A percentile compares a stretch with the other conserved stretches of the same genome.
These are phyloP conservation scores for Paedocypris sp. DNA, from an alignment of 2,113 vertebrate species.

Conservation along the genomic window DNA sequence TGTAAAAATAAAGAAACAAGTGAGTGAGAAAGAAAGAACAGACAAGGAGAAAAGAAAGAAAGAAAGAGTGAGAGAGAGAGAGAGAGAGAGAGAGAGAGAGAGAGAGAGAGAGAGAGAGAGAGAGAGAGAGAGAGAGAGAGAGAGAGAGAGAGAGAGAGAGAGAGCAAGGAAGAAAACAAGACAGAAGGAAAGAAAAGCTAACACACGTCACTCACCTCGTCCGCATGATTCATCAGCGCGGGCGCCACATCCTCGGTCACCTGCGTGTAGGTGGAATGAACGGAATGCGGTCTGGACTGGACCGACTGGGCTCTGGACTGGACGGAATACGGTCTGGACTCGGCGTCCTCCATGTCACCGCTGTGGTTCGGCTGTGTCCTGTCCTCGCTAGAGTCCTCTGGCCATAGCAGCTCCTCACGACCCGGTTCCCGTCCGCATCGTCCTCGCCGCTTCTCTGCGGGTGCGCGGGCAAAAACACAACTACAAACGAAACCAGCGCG, in stretches of 20 bases:
- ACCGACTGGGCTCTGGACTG: constrained; percentile 26
- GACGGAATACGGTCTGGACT: constrained; percentile 29
- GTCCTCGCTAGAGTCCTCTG: constrained; percentile 4
- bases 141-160: no score
- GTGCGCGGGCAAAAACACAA: not conserved
- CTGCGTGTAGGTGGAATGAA: constrained; percentile 31
- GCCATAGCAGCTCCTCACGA: constrained; percentile 20
- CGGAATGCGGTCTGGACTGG: constrained; percentile 26
- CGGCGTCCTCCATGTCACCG: constrained; percentile 31
- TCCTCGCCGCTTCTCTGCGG: no score
- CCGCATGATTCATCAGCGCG: constrained; percentile 50
- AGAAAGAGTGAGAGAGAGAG: no score
- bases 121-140: no score
- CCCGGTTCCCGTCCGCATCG: constrained; percentile 11
- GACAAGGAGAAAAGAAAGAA: no score
- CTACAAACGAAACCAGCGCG: not conserved
- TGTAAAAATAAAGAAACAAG: no score
- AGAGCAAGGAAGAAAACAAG: no score
- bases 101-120: no score
- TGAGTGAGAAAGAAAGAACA: no score
- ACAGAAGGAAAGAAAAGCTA: not conserved
- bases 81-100: no score
- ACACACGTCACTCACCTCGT: constrained; percentile 41
- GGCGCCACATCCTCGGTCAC: constrained; percentile 37
- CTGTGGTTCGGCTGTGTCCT: constrained; percentile 40